Evolutionary conservation across 2,113 vertebrate genomes (phyloP).

Genomic region (Peromyscus californicus): DNA sequence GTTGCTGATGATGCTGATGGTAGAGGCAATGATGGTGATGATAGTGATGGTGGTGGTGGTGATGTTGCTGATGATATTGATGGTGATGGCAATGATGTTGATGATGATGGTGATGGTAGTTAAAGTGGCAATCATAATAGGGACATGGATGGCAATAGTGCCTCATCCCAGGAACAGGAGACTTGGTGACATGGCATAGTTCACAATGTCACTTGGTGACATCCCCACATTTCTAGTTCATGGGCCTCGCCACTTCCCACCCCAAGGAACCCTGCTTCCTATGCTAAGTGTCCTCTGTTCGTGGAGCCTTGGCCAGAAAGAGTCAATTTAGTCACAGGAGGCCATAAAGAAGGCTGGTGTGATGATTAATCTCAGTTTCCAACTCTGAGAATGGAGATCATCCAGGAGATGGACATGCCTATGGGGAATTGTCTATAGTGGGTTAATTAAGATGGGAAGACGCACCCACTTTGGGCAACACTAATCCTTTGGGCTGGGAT

Average conservation of each 20-base stretch:
- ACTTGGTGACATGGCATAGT: neutral
- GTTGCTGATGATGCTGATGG: accelerated
- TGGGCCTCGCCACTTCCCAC: neutral
- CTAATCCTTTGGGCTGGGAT: neutral
- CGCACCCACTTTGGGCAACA: neutral
- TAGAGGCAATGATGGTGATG: neutral
- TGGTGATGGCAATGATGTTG: neutral
- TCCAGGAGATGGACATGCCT: neutral
- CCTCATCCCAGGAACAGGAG: neutral
- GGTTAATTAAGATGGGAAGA: neutral
- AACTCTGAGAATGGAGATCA: neutral
- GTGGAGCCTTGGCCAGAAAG: neutral
- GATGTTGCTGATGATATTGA: accelerated
- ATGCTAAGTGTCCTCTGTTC: neutral
- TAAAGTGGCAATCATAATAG: neutral
- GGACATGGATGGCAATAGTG: neutral
- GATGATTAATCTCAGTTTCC: neutral
- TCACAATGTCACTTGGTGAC: neutral
- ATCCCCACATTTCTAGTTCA: neutral
- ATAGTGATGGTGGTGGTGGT: accelerated
- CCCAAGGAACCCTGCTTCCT: neutral
- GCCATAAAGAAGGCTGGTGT: neutral
- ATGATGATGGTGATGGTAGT: neutral
- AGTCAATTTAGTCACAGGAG: neutral
- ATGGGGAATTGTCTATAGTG: neutral